Percentiles rank a stretch among this genome's conserved stretches.
Conservation (phyloP, 2,888 invertebrate species). For the Athrips mouffetella region DNA sequence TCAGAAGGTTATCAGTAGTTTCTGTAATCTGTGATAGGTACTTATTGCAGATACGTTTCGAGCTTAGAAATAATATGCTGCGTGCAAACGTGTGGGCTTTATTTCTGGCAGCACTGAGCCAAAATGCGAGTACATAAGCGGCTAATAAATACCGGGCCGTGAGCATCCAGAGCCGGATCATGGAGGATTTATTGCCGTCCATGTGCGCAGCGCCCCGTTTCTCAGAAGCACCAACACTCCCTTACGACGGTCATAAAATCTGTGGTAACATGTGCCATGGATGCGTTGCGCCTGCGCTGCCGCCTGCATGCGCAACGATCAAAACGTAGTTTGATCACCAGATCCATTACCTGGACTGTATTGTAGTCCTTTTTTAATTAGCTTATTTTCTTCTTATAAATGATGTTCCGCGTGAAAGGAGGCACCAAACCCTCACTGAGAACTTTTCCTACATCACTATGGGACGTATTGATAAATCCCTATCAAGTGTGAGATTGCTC, state of each 20-base stretch:
- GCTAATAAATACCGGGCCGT: conserved; percentile 29
- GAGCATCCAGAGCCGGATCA: conserved; percentile 49
- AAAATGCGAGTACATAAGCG: conserved; percentile 18
- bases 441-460: too few relatives aligned
- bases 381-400: too few relatives aligned
- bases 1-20: too few relatives aligned
- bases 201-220: conserved; percentile 63
- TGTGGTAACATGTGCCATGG: conserved; percentile 76
- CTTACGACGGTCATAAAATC: conserved; percentile 68
- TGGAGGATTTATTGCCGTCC: conserved; percentile 63
- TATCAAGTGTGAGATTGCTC: too few relatives aligned
- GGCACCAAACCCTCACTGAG: too few relatives aligned
- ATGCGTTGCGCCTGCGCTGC: conserved; percentile 35
- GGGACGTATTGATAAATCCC: too few relatives aligned
- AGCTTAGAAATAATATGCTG: too few relatives aligned
- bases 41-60: neutral
- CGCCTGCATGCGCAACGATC: conserved; percentile 32
- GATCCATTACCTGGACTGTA: neutral
- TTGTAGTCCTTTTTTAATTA: neutral
- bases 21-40: neutral
- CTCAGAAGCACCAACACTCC: conserved; percentile 62
- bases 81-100: neutral
- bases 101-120: neutral
- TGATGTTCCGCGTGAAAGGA: too few relatives aligned
- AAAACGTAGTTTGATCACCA: neutral